A percentile compares a stretch with the other conserved stretches of the same genome.
These are phyloP conservation scores for Erebia palarica DNA, from an alignment of 2,888 invertebrate species.

Conservation along the genomic window DNA sequence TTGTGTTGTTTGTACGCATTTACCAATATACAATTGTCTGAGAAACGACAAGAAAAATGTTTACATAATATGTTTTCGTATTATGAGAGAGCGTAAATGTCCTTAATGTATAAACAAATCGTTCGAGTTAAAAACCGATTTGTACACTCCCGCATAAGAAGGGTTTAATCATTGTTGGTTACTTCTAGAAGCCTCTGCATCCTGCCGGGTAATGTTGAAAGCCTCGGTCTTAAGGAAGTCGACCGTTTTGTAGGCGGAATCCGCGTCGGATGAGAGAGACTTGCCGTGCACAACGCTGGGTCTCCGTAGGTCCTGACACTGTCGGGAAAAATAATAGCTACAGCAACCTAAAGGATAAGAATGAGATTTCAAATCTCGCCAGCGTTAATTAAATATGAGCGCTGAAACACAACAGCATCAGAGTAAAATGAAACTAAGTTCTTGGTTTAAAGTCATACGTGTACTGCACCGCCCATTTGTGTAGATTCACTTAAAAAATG, in stretches of 20 bases:
- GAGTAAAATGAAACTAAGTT: too few species aligned
- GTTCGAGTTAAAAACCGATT: constrained; percentile 32
- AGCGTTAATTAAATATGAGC: too few species aligned
- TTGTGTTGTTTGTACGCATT: background rate
- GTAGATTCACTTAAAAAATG: too few species aligned
- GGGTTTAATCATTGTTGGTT: constrained; percentile 47
- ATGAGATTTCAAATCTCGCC: too few species aligned
- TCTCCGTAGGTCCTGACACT: constrained; percentile 48
- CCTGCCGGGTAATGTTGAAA: constrained; percentile 92
- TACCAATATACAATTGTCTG: background rate
- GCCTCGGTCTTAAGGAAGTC: constrained; percentile 97
- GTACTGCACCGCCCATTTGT: too few species aligned
- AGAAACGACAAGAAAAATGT: background rate
- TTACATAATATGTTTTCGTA: background rate
- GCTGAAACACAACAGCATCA: too few species aligned
- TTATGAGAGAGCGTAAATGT: constrained; percentile 6
- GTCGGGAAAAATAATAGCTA: constrained; percentile 26
- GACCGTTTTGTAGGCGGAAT: constrained; percentile 93
- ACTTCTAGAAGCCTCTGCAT: constrained; percentile 86
- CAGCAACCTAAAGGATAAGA: background rate
- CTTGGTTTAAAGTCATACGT: too few species aligned
- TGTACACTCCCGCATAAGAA: constrained; percentile 28
- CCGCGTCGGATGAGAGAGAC: constrained; percentile 53
- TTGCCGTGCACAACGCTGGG: constrained; percentile 56
- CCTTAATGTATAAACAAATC: constrained; percentile 33